These are phyloP conservation scores for Drosophila lutescens DNA, from an alignment of 2,888 invertebrate genomes.

Conservation along the genomic window DNA sequence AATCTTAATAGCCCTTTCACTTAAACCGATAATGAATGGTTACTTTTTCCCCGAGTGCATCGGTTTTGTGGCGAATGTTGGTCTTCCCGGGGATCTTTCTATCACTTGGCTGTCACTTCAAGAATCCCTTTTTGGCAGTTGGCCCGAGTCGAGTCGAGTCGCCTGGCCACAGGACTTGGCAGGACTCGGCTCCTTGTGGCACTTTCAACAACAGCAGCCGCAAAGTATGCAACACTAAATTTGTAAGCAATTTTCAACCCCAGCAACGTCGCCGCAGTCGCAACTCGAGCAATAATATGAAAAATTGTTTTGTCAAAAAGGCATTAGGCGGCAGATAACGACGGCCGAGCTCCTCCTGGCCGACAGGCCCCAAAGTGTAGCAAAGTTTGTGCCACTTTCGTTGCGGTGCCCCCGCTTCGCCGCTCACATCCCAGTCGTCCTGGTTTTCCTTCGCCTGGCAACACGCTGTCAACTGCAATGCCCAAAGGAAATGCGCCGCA, in stretches of 20 bases:
- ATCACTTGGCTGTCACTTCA: slow-evolving; percentile 32
- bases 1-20: background rate
- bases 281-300: slow-evolving; percentile 64
- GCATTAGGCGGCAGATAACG: slow-evolving; percentile 70
- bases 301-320: slow-evolving; percentile 75
- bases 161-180: slow-evolving; percentile 22
- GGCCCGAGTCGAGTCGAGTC: slow-evolving; percentile 5
- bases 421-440: background rate
- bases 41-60: slow-evolving; percentile 5
- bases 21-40: background rate
- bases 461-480: slow-evolving; percentile 77
- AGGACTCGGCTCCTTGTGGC: slow-evolving; percentile 28
- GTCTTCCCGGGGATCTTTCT: slow-evolving; percentile 25
- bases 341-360: background rate
- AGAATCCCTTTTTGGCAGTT: slow-evolving; percentile 31
- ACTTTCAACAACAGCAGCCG: slow-evolving; percentile 42
- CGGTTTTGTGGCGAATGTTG: slow-evolving; percentile 10
- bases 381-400: slow-evolving; percentile 77
- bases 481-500: slow-evolving; percentile 77
- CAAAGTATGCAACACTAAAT: slow-evolving; percentile 64
- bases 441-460: slow-evolving; percentile 43
- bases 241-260: slow-evolving; percentile 73
- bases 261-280: slow-evolving; percentile 53
- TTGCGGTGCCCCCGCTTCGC: slow-evolving; percentile 53
- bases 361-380: slow-evolving; percentile 63